Conservation (phyloP, 2,888 invertebrate species). For the Amitus sp. region DNA sequence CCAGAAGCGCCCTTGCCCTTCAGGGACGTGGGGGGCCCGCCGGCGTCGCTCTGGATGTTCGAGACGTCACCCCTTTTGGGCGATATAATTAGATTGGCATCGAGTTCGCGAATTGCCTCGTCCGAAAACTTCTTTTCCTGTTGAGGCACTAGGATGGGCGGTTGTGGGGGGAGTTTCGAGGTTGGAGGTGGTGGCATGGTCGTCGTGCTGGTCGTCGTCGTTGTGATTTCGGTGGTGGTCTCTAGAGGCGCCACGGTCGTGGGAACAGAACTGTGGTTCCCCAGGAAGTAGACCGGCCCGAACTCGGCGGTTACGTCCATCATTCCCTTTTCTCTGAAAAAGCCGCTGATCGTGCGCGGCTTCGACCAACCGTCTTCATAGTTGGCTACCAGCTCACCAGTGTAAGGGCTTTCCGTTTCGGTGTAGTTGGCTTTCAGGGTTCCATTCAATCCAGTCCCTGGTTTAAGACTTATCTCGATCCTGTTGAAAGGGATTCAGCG, state of each 20-base stretch:
- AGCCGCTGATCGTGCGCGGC: conserved; percentile 72
- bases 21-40: conserved; percentile 54
- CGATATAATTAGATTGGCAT: conserved; percentile 63
- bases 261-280: conserved; percentile 81
- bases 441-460: conserved; percentile 85
- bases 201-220: conserved; percentile 62
- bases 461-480: conserved; percentile 75
- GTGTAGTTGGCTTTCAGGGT: conserved; percentile 80
- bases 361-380: conserved; percentile 73
- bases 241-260: conserved; percentile 76
- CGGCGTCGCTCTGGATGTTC: conserved; percentile 62
- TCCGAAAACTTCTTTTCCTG: conserved; percentile 54
- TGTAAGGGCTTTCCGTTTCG: conserved; percentile 79
- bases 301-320: conserved; percentile 77
- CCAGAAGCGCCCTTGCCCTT: conserved; percentile 50
- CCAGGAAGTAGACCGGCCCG: conserved; percentile 80
- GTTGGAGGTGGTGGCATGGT: conserved; percentile 36
- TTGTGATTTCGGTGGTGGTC: conserved; percentile 66
- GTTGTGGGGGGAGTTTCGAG: conserved; percentile 28
- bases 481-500: conserved; percentile 51
- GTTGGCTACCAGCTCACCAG: conserved; percentile 75
- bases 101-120: conserved; percentile 47
- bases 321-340: conserved; percentile 74
- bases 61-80: conserved; percentile 62
- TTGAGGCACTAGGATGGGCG: conserved; percentile 31